Conservation (phyloP, 2,888 invertebrate species). For the Geophilus truncorum region DNA sequence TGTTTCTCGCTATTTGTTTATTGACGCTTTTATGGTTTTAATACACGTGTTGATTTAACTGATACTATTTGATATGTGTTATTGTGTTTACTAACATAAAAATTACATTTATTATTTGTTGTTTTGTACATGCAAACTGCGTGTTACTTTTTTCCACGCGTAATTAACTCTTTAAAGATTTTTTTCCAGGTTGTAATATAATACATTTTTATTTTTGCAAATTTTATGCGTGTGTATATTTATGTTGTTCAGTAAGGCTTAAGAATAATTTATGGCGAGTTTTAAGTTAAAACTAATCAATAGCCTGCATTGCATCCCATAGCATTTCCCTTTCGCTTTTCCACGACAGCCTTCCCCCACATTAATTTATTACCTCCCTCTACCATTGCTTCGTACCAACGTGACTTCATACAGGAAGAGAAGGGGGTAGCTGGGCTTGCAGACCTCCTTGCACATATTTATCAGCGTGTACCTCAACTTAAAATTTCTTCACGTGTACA, state of each 20-base stretch:
- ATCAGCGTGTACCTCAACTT: background rate
- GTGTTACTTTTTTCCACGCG: background rate
- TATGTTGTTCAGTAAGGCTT: slow-evolving; percentile 7
- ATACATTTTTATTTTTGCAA: background rate
- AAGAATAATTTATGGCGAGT: slow-evolving; percentile 1
- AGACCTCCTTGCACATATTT: background rate
- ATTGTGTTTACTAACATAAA: background rate
- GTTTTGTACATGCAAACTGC: background rate
- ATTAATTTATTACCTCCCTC: slow-evolving; percentile 27
- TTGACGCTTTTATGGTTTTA: background rate
- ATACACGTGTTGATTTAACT: background rate
- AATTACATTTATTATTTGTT: background rate
- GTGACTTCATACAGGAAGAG: slow-evolving; percentile 25
- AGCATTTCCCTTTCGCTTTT: slow-evolving; percentile 12
- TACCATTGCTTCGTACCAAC: background rate
- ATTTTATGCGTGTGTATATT: background rate
- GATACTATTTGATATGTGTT: background rate
- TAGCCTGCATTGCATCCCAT: slow-evolving; percentile 16
- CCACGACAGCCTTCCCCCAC: slow-evolving; percentile 11
- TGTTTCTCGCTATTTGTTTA: background rate
- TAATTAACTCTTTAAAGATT: background rate
- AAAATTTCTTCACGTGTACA: slow-evolving; percentile 17
- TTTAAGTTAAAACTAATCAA: slow-evolving; percentile 13
- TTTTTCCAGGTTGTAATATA: background rate
- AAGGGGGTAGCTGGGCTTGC: slow-evolving; percentile 3